Evolutionary conservation across 2,113 vertebrate genomes (phyloP).

Genomic region (Lasiurus borealis): DNA sequence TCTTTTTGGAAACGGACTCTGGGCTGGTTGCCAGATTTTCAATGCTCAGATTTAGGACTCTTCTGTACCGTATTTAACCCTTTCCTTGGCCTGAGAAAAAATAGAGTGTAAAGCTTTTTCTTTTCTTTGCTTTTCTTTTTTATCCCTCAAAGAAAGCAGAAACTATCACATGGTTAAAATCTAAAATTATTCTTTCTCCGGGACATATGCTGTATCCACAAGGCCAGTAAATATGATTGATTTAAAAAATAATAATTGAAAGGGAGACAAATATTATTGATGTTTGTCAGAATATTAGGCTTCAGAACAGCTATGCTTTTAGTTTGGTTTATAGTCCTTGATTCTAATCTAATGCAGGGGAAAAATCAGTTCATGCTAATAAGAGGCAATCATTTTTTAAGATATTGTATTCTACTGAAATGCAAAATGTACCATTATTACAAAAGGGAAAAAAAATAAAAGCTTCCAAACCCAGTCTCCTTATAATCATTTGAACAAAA

Average conservation of each 20-base stretch:
- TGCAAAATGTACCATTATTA: not conserved
- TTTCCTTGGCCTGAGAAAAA: slow-evolving; percentile 42
- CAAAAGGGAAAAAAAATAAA: not conserved
- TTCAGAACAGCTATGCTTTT: slow-evolving; percentile 38
- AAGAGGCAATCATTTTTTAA: not conserved
- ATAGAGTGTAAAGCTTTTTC: rapidly evolving
- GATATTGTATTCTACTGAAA: not conserved
- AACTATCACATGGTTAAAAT: not conserved
- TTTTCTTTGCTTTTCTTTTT: not conserved
- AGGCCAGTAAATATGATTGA: not conserved
- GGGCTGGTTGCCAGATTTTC: slow-evolving; percentile 77
- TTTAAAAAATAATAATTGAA: not conserved
- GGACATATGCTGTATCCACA: not conserved
- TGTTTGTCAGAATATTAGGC: not conserved
- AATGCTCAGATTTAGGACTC: slow-evolving; percentile 63
- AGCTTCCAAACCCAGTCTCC: not conserved
- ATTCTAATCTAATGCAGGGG: not conserved
- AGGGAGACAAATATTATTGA: not conserved
- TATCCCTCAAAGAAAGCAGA: not conserved
- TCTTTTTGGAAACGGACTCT: slow-evolving; percentile 68
- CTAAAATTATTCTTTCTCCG: not conserved
- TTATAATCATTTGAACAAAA: not conserved
- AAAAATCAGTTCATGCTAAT: not conserved
- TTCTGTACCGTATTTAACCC: slow-evolving; percentile 74
- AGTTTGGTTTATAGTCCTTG: slow-evolving; percentile 43